These are phyloP conservation scores for Nasonia giraulti DNA, from an alignment of 1,140 invertebrate species.

Conservation along the genomic window DNA sequence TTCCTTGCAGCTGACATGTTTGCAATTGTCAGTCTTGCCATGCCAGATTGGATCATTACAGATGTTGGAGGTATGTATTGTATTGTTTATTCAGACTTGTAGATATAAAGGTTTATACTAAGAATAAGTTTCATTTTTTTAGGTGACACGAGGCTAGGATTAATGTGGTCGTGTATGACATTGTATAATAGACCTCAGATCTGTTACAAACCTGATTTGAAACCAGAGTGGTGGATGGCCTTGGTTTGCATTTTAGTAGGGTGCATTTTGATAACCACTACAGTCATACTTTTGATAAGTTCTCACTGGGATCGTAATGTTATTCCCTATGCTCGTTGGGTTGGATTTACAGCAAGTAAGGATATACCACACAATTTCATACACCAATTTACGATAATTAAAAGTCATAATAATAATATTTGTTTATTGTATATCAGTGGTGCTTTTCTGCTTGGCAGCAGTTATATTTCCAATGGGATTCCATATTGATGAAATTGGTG, in stretches of 20 bases:
- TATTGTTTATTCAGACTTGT: constrained; percentile 46
- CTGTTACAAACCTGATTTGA: constrained; percentile 89
- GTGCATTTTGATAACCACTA: constrained; percentile 93
- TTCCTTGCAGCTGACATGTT: constrained; percentile 95
- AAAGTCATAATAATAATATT: constrained; percentile 12
- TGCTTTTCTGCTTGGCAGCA: constrained; percentile 95
- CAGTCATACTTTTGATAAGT: constrained; percentile 88
- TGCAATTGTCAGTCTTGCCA: constrained; percentile 92
- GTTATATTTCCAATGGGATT: constrained; percentile 98
- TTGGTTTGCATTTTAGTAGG: constrained; percentile 94
- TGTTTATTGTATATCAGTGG: constrained; percentile 82
- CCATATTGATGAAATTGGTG: constrained; percentile 95
- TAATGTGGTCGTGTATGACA: constrained; percentile 96
- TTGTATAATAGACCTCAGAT: constrained; percentile 91
- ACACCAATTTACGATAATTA: neutral
- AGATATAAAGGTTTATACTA: neutral
- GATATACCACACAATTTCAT: constrained; percentile 54
- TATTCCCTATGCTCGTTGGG: constrained; percentile 94
- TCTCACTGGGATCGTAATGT: constrained; percentile 94
- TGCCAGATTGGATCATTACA: constrained; percentile 97
- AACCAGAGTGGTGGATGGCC: constrained; percentile 93
- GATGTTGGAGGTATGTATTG: constrained; percentile 86
- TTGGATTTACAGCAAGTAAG: constrained; percentile 95
- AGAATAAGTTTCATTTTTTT: constrained; percentile 56
- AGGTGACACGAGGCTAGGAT: constrained; percentile 91